Base-by-base conservation (phyloP, 1,140 invertebrate species). In the Macrotrachela quadricornifera region DNA sequence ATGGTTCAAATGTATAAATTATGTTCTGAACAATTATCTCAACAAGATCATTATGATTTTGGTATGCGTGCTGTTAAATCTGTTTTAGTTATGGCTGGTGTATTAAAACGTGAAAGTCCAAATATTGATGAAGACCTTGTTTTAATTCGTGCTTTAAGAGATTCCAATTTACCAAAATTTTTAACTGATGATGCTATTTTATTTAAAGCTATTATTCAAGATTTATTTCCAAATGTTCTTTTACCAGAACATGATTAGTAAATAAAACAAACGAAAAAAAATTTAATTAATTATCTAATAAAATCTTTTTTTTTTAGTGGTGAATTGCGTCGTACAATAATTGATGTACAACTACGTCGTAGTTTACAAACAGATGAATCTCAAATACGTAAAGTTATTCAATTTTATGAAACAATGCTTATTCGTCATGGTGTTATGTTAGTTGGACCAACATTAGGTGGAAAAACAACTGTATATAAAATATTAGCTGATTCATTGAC, bases 41-140 rank as follows among this genome's bases (percentile, higher is more conserved):
- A 85, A 57, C 85, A 88, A 66, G 82, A 86, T 65, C 85, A 88
- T 62, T 90, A 90, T 59, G 85, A 90, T 69, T 90, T 85, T 62
- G 83, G 85, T 43, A 86, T 88, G 83, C 74, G 83, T 77, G 84
- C 56, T 57, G 80, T 72, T 15, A 72, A 72, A 55, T 70, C 68
- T 16, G 70, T 72, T 43, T 57, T 72, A 30, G 69, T 71, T 0
- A 71, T 70, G 69, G 70, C 70, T 16, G 70, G 70, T 18, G 61
- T 66, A 9, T 59, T 71, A 38, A 72, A 72, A 56, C 53, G 69
- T 50, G 64, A 71, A 59, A 71, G 70, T 54, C 68, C 70, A 1
- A 66, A 71, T 56, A 70, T 70, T 56, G 59, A 60, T 53, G 70
- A 71, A 55, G 67, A 71, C 54, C 61, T 71, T 10, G 68, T 71